Evolutionary conservation across 35 echinoderm and acorn worm species (phyloP).

Genomic region (Acanthaster planci): DNA sequence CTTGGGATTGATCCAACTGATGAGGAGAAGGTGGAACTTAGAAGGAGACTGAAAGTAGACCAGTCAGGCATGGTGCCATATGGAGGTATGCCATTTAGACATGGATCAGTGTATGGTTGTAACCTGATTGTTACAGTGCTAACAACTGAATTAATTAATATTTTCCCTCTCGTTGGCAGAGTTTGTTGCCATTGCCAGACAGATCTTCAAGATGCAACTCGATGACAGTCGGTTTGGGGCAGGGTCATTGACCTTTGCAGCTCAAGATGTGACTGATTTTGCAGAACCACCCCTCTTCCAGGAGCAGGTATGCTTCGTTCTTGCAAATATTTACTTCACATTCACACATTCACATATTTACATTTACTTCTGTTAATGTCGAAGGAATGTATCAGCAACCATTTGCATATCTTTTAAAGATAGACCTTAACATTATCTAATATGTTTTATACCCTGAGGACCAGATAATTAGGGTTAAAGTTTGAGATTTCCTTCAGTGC

Average conservation of each 20-base stretch:
- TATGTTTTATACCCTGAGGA: too few relatives aligned
- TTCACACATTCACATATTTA: too few relatives aligned
- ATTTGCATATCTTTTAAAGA: too few relatives aligned
- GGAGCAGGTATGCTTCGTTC: constrained; percentile 50
- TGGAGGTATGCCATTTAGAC: constrained; percentile 90
- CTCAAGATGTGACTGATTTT: constrained; percentile 84
- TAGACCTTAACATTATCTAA: too few relatives aligned
- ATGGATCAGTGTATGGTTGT: too few relatives aligned
- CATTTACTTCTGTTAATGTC: too few relatives aligned
- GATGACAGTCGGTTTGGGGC: constrained; percentile 70
- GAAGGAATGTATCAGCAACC: too few relatives aligned
- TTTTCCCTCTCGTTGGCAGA: constrained; percentile 57
- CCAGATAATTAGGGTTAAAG: too few relatives aligned
- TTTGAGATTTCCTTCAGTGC: too few relatives aligned
- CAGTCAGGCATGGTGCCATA: constrained; percentile 80
- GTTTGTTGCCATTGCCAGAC: constrained; percentile 88
- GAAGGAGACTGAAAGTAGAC: constrained; percentile 62
- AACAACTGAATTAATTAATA: too few relatives aligned
- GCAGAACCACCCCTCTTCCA: constrained; percentile 80
- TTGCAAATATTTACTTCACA: too few relatives aligned
- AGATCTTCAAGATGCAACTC: constrained; percentile 80
- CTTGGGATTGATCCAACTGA: constrained; percentile 70
- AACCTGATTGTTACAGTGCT: too few relatives aligned
- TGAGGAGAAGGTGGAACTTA: constrained; percentile 62
- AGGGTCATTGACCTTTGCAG: constrained; percentile 39